Evolutionary conservation across 2,888 invertebrate species (phyloP).

Genomic region (Sycophila texana): DNA sequence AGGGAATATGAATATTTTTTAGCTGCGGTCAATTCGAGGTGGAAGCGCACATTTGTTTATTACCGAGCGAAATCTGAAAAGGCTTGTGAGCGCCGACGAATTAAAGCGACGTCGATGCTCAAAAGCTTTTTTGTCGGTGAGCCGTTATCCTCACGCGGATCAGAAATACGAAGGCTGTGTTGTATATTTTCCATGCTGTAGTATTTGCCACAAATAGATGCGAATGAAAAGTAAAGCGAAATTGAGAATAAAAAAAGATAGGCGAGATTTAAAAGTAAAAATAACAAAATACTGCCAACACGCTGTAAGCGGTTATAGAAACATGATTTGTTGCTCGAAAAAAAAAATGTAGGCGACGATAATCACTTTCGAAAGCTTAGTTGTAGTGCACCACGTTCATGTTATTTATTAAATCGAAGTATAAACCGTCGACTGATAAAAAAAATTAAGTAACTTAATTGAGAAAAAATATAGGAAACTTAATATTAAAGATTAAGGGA

Average conservation of each 20-base stretch:
- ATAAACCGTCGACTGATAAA: too few species aligned
- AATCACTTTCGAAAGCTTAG: slow-evolving; percentile 3
- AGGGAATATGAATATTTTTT: background rate
- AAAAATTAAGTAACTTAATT: too few species aligned
- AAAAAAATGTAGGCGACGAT: slow-evolving; percentile 5
- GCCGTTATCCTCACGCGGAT: slow-evolving; percentile 63
- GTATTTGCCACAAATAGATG: slow-evolving; percentile 45
- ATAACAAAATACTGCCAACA: slow-evolving; percentile 37
- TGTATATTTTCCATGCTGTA: slow-evolving; percentile 59
- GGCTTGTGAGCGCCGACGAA: background rate
- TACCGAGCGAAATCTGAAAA: background rate
- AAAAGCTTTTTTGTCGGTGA: slow-evolving; percentile 55
- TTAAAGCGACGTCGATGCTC: background rate
- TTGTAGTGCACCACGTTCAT: too few species aligned
- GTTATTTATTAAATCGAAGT: too few species aligned
- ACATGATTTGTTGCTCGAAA: slow-evolving; percentile 14
- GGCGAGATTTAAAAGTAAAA: background rate
- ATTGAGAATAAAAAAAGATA: slow-evolving; percentile 1
- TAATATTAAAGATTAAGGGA: too few species aligned
- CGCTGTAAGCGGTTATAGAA: slow-evolving; percentile 16
- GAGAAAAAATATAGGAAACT: too few species aligned
- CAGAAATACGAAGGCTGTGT: slow-evolving; percentile 68
- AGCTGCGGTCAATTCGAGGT: background rate
- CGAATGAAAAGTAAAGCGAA: slow-evolving; percentile 5
- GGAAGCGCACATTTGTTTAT: slow-evolving; percentile 22